phyloP scores from a whole-genome alignment of 2,797 vertebrate species.

The Syngnathus acus region DNA sequence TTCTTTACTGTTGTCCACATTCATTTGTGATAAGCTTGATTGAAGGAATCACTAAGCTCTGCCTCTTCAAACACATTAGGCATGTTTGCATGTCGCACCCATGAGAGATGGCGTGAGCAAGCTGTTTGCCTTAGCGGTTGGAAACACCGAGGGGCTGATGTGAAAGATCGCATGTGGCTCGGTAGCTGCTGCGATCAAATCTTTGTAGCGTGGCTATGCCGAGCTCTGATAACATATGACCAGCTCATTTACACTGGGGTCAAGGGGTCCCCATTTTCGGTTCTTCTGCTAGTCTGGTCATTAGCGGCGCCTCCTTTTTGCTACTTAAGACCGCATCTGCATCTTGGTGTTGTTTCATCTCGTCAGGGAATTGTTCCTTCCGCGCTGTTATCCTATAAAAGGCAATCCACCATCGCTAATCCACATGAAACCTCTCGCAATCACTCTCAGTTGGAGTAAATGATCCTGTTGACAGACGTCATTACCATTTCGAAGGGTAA shows the following conservation, averaged over 20 bases:
- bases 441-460: constrained; percentile 35
- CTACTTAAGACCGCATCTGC: constrained; percentile 1
- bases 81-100: constrained; percentile 48
- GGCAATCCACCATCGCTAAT: constrained; percentile 37
- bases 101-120: constrained; percentile 39
- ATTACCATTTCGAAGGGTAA: constrained; percentile 40
- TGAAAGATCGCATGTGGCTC: constrained; percentile 43
- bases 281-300: constrained; percentile 16
- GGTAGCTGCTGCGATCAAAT: constrained; percentile 36
- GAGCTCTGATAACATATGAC: constrained; percentile 30
- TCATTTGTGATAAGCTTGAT: constrained; percentile 18
- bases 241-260: constrained; percentile 38
- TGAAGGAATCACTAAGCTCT: constrained; percentile 35
- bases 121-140: constrained; percentile 21
- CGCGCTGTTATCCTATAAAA: constrained; percentile 20
- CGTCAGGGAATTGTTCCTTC: not conserved
- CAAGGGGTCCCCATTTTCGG: constrained; percentile 36
- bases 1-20: too few relatives aligned
- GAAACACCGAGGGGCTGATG: constrained; percentile 51
- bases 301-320: constrained; percentile 6
- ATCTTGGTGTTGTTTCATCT: not conserved
- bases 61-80: constrained; percentile 44
- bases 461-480: constrained; percentile 52
- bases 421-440: constrained; percentile 40
- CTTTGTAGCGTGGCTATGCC: constrained; percentile 40